A percentile compares a stretch with the other conserved stretches of the same genome.
Evolutionary conservation across 2,113 vertebrate species (phyloP).

Genomic region (Motacilla alba): DNA sequence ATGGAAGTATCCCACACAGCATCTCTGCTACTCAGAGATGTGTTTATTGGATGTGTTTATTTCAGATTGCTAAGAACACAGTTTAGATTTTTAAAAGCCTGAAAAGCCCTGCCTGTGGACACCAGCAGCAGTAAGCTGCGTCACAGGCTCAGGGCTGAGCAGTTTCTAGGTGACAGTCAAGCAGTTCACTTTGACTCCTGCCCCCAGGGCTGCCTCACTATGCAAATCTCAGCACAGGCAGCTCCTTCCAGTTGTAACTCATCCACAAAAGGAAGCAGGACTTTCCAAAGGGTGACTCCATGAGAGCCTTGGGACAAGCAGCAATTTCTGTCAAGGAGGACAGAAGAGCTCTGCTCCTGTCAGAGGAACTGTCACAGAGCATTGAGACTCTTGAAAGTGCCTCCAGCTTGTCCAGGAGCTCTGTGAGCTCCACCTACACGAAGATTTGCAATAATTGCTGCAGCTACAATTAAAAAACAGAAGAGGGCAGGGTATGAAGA

Average conservation of each 20-base stretch:
- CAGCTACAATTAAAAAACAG: not conserved
- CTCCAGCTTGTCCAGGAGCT: not conserved
- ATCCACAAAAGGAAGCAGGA: not conserved
- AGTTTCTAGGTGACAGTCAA: not conserved
- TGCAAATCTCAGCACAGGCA: not conserved
- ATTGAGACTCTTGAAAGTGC: not conserved
- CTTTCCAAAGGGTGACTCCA: not conserved
- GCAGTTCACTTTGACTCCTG: not conserved
- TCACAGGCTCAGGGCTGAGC: not conserved
- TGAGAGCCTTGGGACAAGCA: not conserved
- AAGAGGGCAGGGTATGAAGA: not conserved
- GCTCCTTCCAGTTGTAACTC: not conserved
- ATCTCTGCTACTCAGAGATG: not conserved
- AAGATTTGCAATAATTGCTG: not conserved
- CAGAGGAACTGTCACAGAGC: not conserved
- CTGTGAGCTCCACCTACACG: not conserved
- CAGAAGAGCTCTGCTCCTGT: not conserved
- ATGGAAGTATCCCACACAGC: not conserved
- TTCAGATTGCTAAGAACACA: not conserved
- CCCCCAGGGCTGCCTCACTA: not conserved
- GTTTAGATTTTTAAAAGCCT: not conserved
- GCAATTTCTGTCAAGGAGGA: rapidly evolving
- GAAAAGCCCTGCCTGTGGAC: not conserved
- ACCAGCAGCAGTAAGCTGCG: not conserved
- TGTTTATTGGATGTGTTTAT: not conserved